Evolutionary conservation across 2,113 vertebrate species (phyloP), one percentile per base, ranked within the genome.

Genomic region (Podiceps cristatus): DNA sequence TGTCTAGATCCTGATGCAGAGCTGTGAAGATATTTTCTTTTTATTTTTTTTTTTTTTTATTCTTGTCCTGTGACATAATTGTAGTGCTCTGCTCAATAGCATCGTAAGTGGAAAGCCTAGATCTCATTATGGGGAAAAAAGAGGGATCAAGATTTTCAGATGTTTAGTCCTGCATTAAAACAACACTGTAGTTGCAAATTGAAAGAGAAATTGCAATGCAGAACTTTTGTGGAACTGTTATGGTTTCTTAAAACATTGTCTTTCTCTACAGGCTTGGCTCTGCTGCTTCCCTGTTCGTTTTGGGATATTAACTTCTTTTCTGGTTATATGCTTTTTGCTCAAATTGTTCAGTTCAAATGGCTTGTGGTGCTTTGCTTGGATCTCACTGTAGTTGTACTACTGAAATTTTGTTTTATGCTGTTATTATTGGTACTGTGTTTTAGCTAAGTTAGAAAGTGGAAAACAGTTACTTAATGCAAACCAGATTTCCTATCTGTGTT

Each of bases 401-500:
- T 50, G 62, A 44, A 85, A 64, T 62, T 27, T 59, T 20, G 60
- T 7, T 64, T 47, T 55, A 53, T 81, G 74, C 87, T 40, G 40
- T 76, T 91, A 31, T 73, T 91, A n/a, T 40, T 59, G 90, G 49
- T 90, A 6, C 73, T 94, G 62, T 90, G 95, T 93, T 95, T 67
- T 37, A 94, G 78, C 59, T 44, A 23, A 87, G 52, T 86, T 88
- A 86, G 95, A 91, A 96, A 92, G 74, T 93, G 87, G 96, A 91
- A 89, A 93, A 68, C 84, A 71, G 74, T 66, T 59, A 7, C 69
- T 73, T 97, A 95, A 97, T 96, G 68, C 72, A 95, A 96, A 96
- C 85, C 97, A 97, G 92, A 95, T 95, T 96, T 97, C 88, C 44
- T 93, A 33, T 94, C 91, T 90, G 81, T 77, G 37, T 91, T 79